phyloP scores from a whole-genome alignment of 2,113 vertebrate species.

The Cranoglanis bouderius region DNA sequence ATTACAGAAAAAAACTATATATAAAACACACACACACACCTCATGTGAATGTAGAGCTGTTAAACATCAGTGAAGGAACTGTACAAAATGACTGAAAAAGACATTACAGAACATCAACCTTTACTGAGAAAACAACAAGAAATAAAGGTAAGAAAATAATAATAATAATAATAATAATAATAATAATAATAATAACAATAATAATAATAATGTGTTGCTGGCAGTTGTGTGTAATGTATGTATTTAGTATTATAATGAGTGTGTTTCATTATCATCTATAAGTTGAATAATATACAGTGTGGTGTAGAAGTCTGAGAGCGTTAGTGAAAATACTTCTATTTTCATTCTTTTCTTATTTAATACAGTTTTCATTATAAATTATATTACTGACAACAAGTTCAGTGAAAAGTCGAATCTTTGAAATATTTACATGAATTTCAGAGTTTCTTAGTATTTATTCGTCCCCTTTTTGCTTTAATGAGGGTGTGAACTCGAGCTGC shows the following conservation, averaged over 20 bases:
- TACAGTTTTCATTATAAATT: no score
- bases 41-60: neutral
- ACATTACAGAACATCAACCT: conserved; percentile 50
- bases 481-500: no score
- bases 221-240: neutral
- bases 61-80: neutral
- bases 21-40: conserved; percentile 3
- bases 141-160: conserved; percentile 60
- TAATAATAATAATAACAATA: neutral
- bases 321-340: no score
- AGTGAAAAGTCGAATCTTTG: no score
- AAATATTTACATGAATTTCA: no score
- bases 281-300: no score
- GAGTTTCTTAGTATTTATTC: neutral
- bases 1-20: neutral
- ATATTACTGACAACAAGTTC: no score
- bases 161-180: neutral
- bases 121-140: conserved; percentile 61
- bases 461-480: no score
- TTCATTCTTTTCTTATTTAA: no score
- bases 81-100: neutral
- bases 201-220: neutral
- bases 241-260: neutral
- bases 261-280: neutral
- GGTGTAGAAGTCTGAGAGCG: no score